Conservation (phyloP, 1,140 invertebrate species). For the Pinna nobilis region DNA sequence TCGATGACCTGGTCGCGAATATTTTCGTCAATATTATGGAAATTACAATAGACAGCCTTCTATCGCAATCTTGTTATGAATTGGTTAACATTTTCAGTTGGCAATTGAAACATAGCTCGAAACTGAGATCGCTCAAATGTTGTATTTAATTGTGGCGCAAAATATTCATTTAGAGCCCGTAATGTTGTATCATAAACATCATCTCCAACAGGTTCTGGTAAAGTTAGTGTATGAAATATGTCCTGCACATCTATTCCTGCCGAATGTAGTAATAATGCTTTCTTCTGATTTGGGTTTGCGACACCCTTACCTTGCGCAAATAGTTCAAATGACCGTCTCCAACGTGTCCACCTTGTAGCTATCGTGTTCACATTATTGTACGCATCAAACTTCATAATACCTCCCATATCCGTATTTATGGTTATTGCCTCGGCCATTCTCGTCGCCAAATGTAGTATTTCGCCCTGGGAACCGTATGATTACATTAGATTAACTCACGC, state of each 20-base stretch:
- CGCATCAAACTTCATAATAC: too few relatives aligned
- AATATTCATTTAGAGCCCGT: slow-evolving; percentile 24
- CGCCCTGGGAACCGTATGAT: too few relatives aligned
- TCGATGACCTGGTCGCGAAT: slow-evolving; percentile 48
- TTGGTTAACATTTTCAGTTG: slow-evolving; percentile 36
- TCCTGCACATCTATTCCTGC: slow-evolving; percentile 44
- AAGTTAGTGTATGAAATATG: slow-evolving; percentile 37
- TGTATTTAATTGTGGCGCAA: slow-evolving; percentile 32
- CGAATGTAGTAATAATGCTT: slow-evolving; percentile 40
- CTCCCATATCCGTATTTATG: too few relatives aligned
- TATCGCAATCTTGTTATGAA: slow-evolving; percentile 37
- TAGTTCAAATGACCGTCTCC: slow-evolving; percentile 23
- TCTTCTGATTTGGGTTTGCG: slow-evolving; percentile 16
- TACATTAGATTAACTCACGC: too few relatives aligned
- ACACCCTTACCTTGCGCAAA: slow-evolving; percentile 37
- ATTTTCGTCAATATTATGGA: slow-evolving; percentile 29
- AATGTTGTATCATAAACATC: slow-evolving; percentile 29
- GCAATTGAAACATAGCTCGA: slow-evolving; percentile 12
- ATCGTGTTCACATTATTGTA: too few relatives aligned
- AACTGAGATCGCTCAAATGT: slow-evolving; percentile 31
- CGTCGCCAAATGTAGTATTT: too few relatives aligned
- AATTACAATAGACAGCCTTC: slow-evolving; percentile 40
- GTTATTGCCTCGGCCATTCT: too few relatives aligned
- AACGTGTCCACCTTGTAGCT: slow-evolving; percentile 43
- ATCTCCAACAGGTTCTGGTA: slow-evolving; percentile 10